Evolutionary conservation across 2,888 invertebrate genomes (phyloP), one percentile per base, ranked within the genome.

Genomic region (Ditula angustiorana): DNA sequence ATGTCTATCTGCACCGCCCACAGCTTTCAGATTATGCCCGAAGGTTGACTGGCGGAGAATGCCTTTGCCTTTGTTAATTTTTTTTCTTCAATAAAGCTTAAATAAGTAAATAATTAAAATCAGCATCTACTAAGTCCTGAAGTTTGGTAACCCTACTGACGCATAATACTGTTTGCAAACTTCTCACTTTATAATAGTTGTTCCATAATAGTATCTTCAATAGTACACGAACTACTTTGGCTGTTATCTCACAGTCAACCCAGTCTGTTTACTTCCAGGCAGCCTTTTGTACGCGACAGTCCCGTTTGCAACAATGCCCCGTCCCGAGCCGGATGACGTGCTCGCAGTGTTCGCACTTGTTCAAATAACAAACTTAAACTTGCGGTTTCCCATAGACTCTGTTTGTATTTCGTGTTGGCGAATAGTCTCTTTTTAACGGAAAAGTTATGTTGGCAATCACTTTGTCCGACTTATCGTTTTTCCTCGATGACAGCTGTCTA

Each of bases 401-500:
- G 41, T 3, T 41, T 19, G 2, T 0, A 10, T 41, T 41, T 19
- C 19, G 10, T 41, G 19, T 41, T 19, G 16, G 41, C 4, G 19
- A 10, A 19, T 35, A 13, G 19, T 19, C 8, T 2, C 19, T 3
- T 30, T 30, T 30, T 2, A 41, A 19, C 19, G 13, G 41, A 7
- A 19, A 2, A 19, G 19, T 41, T 41, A 5, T 19, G 41, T 41
- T 41, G 41, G 19, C 3, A 10, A 5, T 19, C n/a, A 7, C 41
- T 1, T 23, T 23, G 21, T 46, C 1, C 23, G 26, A 28, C 16
- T 49, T 28, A 26, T 8, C 7, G 0, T 49, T 28, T 11, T 28
- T 28, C 30, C 5, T 26, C 5, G 11, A 10, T 41, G 44, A 53
- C 28, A 35, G 19, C 30, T 61, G 55, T 55, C 47, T 49, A 56